phyloP scores from a whole-genome alignment of 2,113 vertebrate genomes.

The Labeo rohita region DNA sequence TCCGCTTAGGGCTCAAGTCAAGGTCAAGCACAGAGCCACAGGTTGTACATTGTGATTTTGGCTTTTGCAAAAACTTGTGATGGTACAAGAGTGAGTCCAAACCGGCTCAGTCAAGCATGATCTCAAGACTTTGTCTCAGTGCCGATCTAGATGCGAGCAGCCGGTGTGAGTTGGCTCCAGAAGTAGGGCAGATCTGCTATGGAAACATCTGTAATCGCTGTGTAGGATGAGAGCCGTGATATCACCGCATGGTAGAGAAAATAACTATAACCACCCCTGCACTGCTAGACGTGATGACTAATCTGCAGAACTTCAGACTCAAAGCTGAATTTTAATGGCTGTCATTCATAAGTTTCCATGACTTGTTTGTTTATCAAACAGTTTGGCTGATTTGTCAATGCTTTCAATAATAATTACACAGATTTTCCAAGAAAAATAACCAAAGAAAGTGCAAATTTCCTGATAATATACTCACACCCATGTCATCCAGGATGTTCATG shows the following conservation, averaged over 20 bases:
- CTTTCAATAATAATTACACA: neutral
- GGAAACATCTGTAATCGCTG: conserved; percentile 39
- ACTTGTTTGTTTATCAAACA: neutral
- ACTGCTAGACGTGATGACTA: conserved; percentile 3
- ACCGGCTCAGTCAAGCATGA: neutral
- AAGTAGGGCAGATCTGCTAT: conserved; percentile 42
- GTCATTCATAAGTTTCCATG: neutral
- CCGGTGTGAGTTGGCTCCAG: conserved; percentile 29
- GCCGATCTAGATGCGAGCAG: conserved; percentile 1
- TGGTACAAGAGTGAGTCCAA: neutral
- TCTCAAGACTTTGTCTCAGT: conserved; percentile 6
- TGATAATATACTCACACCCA: too few relatives aligned
- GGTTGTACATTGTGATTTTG: neutral
- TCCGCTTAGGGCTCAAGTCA: conserved; percentile 35
- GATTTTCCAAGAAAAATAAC: neutral
- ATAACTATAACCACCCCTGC: neutral
- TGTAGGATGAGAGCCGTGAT: conserved; percentile 43
- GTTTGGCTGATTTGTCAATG: neutral
- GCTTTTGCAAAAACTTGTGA: neutral
- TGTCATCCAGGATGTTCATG: too few relatives aligned
- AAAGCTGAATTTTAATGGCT: neutral
- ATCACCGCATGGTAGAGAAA: conserved; percentile 25
- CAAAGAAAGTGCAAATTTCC: neutral
- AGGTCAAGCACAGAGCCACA: conserved; percentile 40
- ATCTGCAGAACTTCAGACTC: neutral